These are phyloP conservation scores for Cephalopachus bancanus DNA, from an alignment of 2,797 vertebrate genomes.

Conservation along the genomic window DNA sequence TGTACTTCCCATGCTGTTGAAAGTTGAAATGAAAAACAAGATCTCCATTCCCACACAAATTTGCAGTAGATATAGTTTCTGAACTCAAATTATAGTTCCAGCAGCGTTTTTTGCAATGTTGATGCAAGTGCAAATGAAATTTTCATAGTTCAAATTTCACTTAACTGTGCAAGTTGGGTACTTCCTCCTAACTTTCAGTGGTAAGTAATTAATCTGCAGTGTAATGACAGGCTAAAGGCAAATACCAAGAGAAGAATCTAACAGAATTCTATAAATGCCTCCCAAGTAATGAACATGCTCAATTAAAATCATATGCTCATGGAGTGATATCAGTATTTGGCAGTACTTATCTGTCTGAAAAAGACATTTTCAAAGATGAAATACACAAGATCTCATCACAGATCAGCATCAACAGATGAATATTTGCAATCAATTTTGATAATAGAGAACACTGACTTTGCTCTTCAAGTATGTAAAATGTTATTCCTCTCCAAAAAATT, in stretches of 20 bases:
- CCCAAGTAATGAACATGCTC: slow-evolving; percentile 45
- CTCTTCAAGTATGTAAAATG: slow-evolving; percentile 38
- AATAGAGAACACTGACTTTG: not conserved
- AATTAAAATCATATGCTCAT: slow-evolving; percentile 55
- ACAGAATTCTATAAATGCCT: slow-evolving; percentile 70
- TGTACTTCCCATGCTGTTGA: not conserved
- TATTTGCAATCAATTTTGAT: slow-evolving; percentile 28
- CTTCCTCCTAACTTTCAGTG: slow-evolving; percentile 35
- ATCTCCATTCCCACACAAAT: slow-evolving; percentile 6
- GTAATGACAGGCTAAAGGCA: slow-evolving; percentile 60
- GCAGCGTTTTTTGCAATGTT: not conserved
- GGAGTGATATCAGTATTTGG: slow-evolving; percentile 31
- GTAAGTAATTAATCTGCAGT: slow-evolving; percentile 65
- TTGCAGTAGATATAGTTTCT: slow-evolving; percentile 9
- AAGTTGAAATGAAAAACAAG: not conserved
- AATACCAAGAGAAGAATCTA: slow-evolving; percentile 63
- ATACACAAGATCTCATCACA: slow-evolving; percentile 40
- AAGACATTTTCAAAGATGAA: slow-evolving; percentile 63
- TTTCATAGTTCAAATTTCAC: slow-evolving; percentile 48
- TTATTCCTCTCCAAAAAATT: not conserved
- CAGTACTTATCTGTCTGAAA: slow-evolving; percentile 43
- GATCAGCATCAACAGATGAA: slow-evolving; percentile 28
- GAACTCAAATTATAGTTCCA: not conserved
- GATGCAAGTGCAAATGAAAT: slow-evolving; percentile 53
- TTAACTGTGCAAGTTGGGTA: slow-evolving; percentile 9